These are phyloP conservation scores for Potamilus streckersoni DNA, from an alignment of 1,140 invertebrate genomes.

Conservation along the genomic window DNA sequence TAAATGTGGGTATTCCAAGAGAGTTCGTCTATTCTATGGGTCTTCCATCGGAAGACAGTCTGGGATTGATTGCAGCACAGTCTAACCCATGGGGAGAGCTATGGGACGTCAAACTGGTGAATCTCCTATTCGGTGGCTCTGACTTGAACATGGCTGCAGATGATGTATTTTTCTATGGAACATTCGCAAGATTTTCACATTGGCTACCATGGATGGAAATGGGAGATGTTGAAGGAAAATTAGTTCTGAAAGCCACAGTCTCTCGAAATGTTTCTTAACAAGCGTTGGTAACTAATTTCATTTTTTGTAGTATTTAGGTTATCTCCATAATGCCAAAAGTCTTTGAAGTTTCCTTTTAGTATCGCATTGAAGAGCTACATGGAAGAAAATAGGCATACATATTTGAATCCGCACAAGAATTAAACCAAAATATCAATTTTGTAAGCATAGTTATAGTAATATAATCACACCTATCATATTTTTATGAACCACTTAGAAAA, in stretches of 20 bases:
- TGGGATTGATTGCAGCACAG: conserved; percentile 19
- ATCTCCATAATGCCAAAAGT: no score
- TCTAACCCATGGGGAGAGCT: not conserved
- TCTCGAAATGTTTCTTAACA: no score
- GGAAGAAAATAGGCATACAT: no score
- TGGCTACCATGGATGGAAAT: conserved; percentile 43
- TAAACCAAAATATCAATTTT: no score
- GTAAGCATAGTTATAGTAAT: no score
- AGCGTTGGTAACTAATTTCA: no score
- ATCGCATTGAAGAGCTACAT: no score
- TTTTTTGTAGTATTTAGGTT: no score
- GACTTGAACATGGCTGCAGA: not conserved
- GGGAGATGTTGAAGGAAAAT: conserved; percentile 20
- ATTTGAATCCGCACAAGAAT: no score
- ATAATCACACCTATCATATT: no score
- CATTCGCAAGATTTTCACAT: conserved; percentile 12
- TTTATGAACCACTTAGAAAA: no score
- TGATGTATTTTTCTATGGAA: conserved; percentile 26
- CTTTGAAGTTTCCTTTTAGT: no score
- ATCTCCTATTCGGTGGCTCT: conserved; percentile 22
- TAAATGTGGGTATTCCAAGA: conserved; percentile 13
- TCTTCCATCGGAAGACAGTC: conserved; percentile 1
- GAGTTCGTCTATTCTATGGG: conserved; percentile 26
- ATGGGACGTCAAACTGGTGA: conserved; percentile 25
- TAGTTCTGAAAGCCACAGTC: conserved; percentile 18